These are phyloP conservation scores for Ceraclea dissimilis DNA, from an alignment of 2,888 invertebrate species.

Conservation along the genomic window DNA sequence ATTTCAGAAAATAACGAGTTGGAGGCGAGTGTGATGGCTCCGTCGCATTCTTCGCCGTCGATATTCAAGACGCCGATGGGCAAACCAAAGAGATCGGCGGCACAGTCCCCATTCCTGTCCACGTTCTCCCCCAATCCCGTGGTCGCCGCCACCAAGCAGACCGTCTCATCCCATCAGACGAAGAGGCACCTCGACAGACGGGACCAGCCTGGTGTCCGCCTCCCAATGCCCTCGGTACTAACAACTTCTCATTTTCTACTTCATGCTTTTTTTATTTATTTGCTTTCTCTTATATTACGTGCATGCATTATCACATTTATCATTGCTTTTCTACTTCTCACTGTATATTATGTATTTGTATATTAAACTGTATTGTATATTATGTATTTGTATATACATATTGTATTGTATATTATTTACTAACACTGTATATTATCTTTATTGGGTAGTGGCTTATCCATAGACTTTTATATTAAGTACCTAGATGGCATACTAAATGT, in stretches of 20 bases:
- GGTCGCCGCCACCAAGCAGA: conserved; percentile 24
- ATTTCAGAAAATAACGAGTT: conserved; percentile 32
- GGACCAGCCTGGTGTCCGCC: conserved; percentile 4
- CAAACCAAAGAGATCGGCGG: conserved; percentile 20
- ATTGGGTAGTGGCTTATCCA: too few relatives aligned
- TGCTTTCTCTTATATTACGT: neutral
- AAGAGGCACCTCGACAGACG: neutral
- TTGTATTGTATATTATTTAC: too few relatives aligned
- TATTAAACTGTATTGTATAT: neutral
- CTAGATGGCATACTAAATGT: too few relatives aligned
- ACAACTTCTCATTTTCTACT: conserved; percentile 31
- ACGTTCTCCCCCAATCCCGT: conserved; percentile 30
- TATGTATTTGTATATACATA: too few relatives aligned
- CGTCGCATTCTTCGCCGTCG: conserved; percentile 14
- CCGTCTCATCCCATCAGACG: neutral
- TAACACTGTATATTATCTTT: too few relatives aligned
- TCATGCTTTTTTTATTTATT: neutral
- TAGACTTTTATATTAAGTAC: too few relatives aligned
- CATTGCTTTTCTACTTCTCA: neutral
- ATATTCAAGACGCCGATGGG: conserved; percentile 23
- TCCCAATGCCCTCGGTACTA: conserved; percentile 48
- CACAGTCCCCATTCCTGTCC: conserved; percentile 27
- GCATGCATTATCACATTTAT: neutral
- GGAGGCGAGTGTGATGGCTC: conserved; percentile 23
- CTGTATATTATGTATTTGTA: neutral